Evolutionary conservation across 1,140 invertebrate species (phyloP).

Genomic region (Solen grandis): DNA sequence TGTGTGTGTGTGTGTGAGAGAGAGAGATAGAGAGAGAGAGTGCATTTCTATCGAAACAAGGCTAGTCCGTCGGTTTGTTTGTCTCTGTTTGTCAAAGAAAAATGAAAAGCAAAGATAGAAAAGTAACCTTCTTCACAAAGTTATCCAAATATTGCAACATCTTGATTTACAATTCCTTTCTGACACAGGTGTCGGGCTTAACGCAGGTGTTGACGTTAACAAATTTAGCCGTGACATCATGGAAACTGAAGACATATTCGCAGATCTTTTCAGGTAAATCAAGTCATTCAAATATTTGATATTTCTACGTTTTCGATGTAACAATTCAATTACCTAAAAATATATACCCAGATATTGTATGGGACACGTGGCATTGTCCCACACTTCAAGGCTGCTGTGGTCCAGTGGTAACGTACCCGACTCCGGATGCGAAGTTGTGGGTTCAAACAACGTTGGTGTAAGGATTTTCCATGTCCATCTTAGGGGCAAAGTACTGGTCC

Average conservation of each 20-base stretch:
- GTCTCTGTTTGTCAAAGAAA: no score
- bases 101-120: no score
- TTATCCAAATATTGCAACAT: no score
- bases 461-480: background rate
- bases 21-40: no score
- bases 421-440: background rate
- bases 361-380: no score
- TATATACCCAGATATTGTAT: background rate
- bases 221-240: conserved; percentile 50
- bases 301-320: background rate
- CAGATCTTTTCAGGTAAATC: conserved; percentile 82
- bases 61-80: no score
- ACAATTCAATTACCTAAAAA: background rate
- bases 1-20: no score
- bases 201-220: conserved; percentile 69
- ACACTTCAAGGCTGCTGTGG: background rate
- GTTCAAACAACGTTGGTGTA: background rate
- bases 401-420: background rate
- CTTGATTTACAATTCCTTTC: no score
- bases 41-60: no score
- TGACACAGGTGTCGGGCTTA: conserved; percentile 91
- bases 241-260: conserved; percentile 81
- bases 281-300: background rate
- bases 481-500: no score
- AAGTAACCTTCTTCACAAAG: no score